Percentiles rank a stretch among this genome's conserved stretches.
phyloP scores from a whole-genome alignment of 2,113 vertebrate species.

The Myotis lucifugus region DNA sequence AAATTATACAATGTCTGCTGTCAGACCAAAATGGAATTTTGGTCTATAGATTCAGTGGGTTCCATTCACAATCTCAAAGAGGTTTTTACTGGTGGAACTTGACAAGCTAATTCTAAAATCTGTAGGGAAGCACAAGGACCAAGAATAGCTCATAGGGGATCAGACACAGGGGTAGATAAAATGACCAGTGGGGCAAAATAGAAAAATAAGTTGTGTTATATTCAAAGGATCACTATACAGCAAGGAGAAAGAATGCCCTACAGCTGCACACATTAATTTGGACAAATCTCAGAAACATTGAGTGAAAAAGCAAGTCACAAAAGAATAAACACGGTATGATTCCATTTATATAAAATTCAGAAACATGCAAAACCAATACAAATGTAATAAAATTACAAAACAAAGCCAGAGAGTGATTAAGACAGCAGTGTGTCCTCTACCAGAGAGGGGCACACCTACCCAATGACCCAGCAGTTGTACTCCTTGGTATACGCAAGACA shows the following conservation, averaged over 20 bases:
- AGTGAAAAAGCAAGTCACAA: background rate
- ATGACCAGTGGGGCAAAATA: background rate
- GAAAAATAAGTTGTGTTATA: background rate
- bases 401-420: background rate
- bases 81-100: background rate
- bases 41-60: background rate
- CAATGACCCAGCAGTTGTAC: background rate
- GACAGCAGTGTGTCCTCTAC: background rate
- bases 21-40: background rate
- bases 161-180: background rate
- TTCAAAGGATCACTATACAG: background rate
- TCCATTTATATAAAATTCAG: background rate
- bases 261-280: background rate
- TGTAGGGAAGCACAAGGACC: background rate
- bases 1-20: background rate
- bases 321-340: background rate
- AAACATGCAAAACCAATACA: background rate
- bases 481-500: background rate
- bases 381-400: background rate
- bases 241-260: background rate
- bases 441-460: background rate
- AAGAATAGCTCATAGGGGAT: background rate
- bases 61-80: conserved; percentile 2
- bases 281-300: background rate
- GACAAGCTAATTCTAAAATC: background rate